phyloP scores from a whole-genome alignment of 2,888 invertebrate genomes.

The Dioctria linearis region DNA sequence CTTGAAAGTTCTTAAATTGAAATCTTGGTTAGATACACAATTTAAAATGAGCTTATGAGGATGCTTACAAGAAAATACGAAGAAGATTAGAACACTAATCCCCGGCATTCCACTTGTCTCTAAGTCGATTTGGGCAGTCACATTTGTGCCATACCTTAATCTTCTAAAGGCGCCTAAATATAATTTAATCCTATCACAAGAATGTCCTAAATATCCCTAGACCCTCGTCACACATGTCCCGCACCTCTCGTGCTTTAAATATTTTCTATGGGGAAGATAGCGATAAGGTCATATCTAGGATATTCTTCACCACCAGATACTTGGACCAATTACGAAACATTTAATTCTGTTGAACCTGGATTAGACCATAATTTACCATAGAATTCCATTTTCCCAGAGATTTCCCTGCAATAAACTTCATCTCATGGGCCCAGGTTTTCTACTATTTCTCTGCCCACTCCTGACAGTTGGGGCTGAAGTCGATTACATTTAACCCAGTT shows the following conservation, averaged over 20 bases:
- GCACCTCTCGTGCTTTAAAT: background rate
- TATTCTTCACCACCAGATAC: constrained; percentile 1
- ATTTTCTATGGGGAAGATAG: background rate
- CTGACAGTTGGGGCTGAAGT: background rate
- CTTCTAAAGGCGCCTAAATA: constrained; percentile 21
- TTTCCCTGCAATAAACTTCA: constrained; percentile 24
- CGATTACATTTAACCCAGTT: background rate
- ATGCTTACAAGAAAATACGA: background rate
- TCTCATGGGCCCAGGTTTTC: background rate
- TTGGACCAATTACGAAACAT: constrained; percentile 53
- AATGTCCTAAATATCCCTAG: background rate
- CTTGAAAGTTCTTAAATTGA: background rate
- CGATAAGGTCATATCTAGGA: background rate
- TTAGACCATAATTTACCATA: constrained; percentile 50
- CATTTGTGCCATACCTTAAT: constrained; percentile 10
- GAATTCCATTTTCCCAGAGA: constrained; percentile 49
- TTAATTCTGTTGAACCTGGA: constrained; percentile 54
- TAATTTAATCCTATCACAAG: constrained; percentile 27
- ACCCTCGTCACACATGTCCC: constrained; percentile 11
- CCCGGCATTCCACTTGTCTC: constrained; percentile 7
- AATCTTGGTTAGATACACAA: background rate
- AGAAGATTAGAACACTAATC: constrained; percentile 12
- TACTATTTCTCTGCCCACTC: background rate
- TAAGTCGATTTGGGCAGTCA: constrained; percentile 16
- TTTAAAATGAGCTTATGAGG: constrained; percentile 2